Evolutionary conservation across 2,797 vertebrate genomes (phyloP).

Genomic region (Xenentodon cancila): DNA sequence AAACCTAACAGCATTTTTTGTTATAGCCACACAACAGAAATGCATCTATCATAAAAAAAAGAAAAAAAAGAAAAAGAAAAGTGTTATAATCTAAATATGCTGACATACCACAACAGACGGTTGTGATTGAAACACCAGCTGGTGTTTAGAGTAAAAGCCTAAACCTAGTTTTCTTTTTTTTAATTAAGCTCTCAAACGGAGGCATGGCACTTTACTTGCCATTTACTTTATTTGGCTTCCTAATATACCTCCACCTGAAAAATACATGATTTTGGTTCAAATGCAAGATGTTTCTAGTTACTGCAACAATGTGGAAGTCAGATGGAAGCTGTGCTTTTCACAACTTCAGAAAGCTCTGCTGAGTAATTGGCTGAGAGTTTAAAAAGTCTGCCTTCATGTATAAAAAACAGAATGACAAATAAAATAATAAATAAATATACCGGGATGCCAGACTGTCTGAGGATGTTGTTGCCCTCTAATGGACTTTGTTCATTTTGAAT

Average conservation of each 20-base stretch:
- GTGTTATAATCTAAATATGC: conserved; percentile 68
- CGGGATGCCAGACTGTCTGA: conserved; percentile 51
- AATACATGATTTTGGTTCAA: conserved; percentile 49
- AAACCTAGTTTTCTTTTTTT: conserved; percentile 70
- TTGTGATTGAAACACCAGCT: conserved; percentile 78
- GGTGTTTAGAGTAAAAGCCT: conserved; percentile 77
- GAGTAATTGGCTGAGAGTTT: conserved; percentile 25
- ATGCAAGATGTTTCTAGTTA: conserved; percentile 50
- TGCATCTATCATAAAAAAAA: conserved; percentile 25
- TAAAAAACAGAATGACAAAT: conserved; percentile 19
- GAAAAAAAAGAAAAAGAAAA: conserved; percentile 28
- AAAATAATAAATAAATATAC: conserved; percentile 29
- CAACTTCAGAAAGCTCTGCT: conserved; percentile 56
- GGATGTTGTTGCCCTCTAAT: conserved; percentile 49
- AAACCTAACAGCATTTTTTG: conserved; percentile 8
- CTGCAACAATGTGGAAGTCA: conserved; percentile 49
- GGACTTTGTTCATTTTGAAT: conserved; percentile 41
- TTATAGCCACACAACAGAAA: conserved; percentile 24
- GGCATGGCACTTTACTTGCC: conserved; percentile 40
- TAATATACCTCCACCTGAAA: conserved; percentile 60
- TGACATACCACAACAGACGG: conserved; percentile 71
- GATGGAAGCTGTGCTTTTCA: conserved; percentile 47
- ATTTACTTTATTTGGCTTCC: conserved; percentile 58
- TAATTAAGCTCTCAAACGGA: conserved; percentile 67
- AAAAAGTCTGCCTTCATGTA: conserved; percentile 45